Conservation (phyloP, 2,113 vertebrate species). For the Pseudorhombus dupliciocellatus region DNA sequence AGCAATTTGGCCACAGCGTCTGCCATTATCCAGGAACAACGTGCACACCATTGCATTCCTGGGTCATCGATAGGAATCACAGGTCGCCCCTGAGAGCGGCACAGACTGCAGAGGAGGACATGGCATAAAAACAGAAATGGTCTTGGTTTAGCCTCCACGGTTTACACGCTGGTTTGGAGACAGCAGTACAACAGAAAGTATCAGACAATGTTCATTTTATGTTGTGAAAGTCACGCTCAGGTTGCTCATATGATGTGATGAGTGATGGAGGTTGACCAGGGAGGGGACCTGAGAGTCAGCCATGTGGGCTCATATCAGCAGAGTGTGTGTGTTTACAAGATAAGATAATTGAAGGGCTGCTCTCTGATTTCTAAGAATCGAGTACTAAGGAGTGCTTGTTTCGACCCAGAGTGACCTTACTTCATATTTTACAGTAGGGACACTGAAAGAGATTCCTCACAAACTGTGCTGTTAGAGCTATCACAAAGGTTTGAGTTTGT, state of each 20-base stretch:
- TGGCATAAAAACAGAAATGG: not conserved
- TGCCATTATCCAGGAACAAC: constrained; percentile 20
- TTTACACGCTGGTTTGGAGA: not conserved
- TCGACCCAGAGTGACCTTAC: not conserved
- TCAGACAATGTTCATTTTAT: not conserved
- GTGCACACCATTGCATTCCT: constrained; percentile 43
- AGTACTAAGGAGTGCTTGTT: not conserved
- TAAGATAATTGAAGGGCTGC: not conserved
- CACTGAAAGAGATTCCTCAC: too few relatives aligned
- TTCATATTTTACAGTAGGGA: too few relatives aligned
- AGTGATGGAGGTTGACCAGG: constrained; percentile 25
- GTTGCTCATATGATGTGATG: constrained; percentile 26
- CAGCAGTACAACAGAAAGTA: not conserved
- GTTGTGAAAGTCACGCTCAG: constrained; percentile 10
- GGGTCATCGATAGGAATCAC: constrained; percentile 45
- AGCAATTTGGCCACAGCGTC: constrained; percentile 29
- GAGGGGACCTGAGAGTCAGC: constrained; percentile 8
- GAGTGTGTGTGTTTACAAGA: constrained; percentile 20
- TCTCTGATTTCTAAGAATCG: not conserved
- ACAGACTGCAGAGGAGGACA: not conserved
- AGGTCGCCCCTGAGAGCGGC: constrained; percentile 11
- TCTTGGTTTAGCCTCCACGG: not conserved
- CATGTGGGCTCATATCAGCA: constrained; percentile 13
- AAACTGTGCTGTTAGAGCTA: not conserved
- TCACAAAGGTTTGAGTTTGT: not conserved